Base-by-base conservation (phyloP, 2,888 invertebrate species). In the Nymphalis urticae region DNA sequence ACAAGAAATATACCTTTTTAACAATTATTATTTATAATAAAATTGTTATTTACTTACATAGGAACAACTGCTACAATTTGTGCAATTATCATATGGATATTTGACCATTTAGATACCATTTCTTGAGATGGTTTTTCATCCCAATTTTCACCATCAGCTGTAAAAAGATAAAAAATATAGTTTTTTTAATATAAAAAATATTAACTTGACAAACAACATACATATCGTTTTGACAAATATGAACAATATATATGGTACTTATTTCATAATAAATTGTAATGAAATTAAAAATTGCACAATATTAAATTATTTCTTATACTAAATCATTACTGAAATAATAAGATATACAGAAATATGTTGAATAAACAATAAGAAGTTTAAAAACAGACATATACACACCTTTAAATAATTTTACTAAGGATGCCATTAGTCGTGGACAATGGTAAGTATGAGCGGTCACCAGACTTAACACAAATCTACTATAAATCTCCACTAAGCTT, bases 41-140 rank as follows among this genome's bases (percentile, higher is more conserved):
- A 32, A 32, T 32, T 6, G 27, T 32, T 32, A 32, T 16, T 64
- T 71, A 89, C 93, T 91, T 81, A 93, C 93, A 93, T 89, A 2
- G 93, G 93, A 86, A 93, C 92, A 19, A 87, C 83, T 47, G 91
- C 89, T 42, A 93, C 87, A 71, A 93, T 89, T 82, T 92, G 86
- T 71, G 91, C 92, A 76, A 93, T 90, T 32, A 90, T 73, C 58
- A 84, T 83, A 75, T 97, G 97, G 7, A 96, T 87, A 76, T 95
- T 94, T 64, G 94, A 92, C 85, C 95, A 94, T 79, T 92, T 94
- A 56, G 84, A 82, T 36, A 93, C 84, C 66, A 94, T 93, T 70
- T 92, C 90, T 64, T 93, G 89, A 16, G 89, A 86, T 3, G 95
- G 95, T 62, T 82, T 84, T 10, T 94, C 94, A 76, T 94, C 92